These are phyloP conservation scores for Coelopa frigida DNA, from an alignment of 1,140 invertebrate genomes.

Conservation along the genomic window DNA sequence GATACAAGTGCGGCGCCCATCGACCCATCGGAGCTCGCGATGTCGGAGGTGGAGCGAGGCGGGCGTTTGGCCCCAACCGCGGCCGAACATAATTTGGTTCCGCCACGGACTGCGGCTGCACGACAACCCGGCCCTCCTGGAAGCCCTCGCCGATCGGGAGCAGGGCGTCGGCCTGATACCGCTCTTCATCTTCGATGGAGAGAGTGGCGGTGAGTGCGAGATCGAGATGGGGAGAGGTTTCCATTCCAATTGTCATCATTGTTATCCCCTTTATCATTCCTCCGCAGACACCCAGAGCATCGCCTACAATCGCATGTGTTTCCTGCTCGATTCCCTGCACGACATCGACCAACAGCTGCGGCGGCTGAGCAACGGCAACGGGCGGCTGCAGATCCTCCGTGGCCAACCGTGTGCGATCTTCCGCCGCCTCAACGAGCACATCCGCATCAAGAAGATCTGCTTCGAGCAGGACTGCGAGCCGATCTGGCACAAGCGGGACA, in stretches of 20 bases:
- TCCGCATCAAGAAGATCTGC: slow-evolving; percentile 50
- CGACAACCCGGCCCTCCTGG: slow-evolving; percentile 63
- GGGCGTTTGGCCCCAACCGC: not conserved
- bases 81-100: slow-evolving; percentile 54
- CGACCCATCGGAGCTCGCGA: too few relatives aligned
- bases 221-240: not conserved
- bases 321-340: slow-evolving; percentile 61
- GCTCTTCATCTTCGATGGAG: slow-evolving; percentile 67
- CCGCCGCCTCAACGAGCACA: slow-evolving; percentile 50
- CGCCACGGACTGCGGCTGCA: slow-evolving; percentile 65
- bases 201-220: slow-evolving; percentile 53
- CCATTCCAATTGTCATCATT: not conserved
- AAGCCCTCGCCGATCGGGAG: slow-evolving; percentile 49
- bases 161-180: slow-evolving; percentile 50
- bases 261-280: not conserved
- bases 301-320: slow-evolving; percentile 63
- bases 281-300: slow-evolving; percentile 53
- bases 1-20: too few relatives aligned
- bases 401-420: slow-evolving; percentile 60
- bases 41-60: too few relatives aligned
- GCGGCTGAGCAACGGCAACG: slow-evolving; percentile 52
- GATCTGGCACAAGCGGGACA: slow-evolving; percentile 58
- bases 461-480: slow-evolving; percentile 70
- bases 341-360: slow-evolving; percentile 59
- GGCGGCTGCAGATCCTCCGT: slow-evolving; percentile 52